Conservation (phyloP, 2,888 invertebrate genomes). For the Eurois occulta region DNA sequence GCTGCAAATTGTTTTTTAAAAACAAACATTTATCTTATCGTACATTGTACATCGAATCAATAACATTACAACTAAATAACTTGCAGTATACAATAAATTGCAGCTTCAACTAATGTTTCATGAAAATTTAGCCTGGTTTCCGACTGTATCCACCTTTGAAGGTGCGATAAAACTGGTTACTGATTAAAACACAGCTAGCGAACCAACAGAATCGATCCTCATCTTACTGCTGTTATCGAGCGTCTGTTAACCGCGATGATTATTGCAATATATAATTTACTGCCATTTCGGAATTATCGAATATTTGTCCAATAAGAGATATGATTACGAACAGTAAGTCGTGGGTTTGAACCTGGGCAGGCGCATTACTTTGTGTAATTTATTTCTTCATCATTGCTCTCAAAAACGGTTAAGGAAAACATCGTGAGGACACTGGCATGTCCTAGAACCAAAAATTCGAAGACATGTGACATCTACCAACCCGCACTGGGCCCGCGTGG, state of each 20-base stretch:
- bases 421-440: too few relatives aligned
- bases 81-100: neutral
- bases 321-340: too few relatives aligned
- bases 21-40: too few relatives aligned
- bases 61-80: too few relatives aligned
- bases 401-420: too few relatives aligned
- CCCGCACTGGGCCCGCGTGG: too few relatives aligned
- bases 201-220: neutral
- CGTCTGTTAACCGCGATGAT: neutral
- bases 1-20: neutral
- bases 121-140: neutral
- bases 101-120: neutral
- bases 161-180: neutral
- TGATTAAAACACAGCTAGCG: neutral
- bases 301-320: neutral
- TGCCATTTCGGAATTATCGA: neutral
- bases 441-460: too few relatives aligned
- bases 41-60: too few relatives aligned
- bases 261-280: neutral
- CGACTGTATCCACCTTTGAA: neutral
- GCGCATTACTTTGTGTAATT: too few relatives aligned
- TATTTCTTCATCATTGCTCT: too few relatives aligned
- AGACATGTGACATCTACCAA: too few relatives aligned
- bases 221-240: neutral
- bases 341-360: too few relatives aligned